Evolutionary conservation across 2,797 vertebrate species (phyloP).

Genomic region (Morus bassanus): DNA sequence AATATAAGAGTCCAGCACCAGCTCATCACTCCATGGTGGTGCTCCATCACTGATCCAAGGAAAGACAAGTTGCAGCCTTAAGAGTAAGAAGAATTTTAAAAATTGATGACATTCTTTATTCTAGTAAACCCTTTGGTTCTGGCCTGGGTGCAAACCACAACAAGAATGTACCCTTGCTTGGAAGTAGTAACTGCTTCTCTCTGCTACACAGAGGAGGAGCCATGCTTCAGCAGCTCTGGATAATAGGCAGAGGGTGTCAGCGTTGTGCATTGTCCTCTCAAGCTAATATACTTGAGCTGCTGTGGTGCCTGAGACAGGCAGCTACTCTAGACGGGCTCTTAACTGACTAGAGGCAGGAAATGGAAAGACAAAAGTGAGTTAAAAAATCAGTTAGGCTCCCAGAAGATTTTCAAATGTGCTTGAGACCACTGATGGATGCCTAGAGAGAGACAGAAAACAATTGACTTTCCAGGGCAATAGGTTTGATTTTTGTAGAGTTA

Average conservation of each 20-base stretch:
- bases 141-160: not conserved
- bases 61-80: not conserved
- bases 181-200: not conserved
- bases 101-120: not conserved
- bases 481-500: not conserved
- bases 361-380: not conserved
- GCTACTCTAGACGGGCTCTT: not conserved
- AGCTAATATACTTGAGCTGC: not conserved
- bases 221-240: not conserved
- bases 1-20: not conserved
- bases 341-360: not conserved
- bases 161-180: not conserved
- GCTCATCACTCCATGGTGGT: too few relatives aligned
- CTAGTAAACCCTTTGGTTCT: rapidly evolving
- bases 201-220: not conserved
- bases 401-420: not conserved
- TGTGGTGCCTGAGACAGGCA: not conserved
- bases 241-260: not conserved
- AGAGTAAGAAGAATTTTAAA: not conserved
- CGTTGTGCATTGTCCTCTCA: not conserved
- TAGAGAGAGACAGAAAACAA: not conserved
- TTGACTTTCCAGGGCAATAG: not conserved
- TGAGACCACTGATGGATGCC: not conserved
- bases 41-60: not conserved
- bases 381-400: not conserved